Conservation (phyloP, 1,140 invertebrate genomes). For the Drosophila rhopaloa region DNA sequence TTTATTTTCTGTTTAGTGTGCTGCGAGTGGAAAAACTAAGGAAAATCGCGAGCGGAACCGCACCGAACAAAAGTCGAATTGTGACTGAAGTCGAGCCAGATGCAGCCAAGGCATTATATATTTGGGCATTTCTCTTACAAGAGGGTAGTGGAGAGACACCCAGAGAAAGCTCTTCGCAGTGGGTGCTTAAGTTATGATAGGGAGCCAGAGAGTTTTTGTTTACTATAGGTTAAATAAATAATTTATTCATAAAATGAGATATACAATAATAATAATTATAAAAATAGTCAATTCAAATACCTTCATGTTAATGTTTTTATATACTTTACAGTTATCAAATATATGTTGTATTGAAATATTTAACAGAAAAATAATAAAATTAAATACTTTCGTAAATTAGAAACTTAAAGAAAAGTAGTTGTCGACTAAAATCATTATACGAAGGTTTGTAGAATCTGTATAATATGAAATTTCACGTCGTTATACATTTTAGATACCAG, state of each 20-base stretch:
- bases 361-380: too few species aligned
- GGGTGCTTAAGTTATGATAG: conserved; percentile 2
- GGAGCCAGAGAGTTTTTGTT: neutral
- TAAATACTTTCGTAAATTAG: too few species aligned
- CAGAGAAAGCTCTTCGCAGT: conserved; percentile 48
- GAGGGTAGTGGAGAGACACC: neutral
- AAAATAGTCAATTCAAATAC: too few species aligned
- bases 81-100: conserved; percentile 61
- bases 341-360: too few species aligned
- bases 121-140: conserved; percentile 31
- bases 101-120: conserved; percentile 59
- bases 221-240: neutral
- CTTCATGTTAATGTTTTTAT: too few species aligned
- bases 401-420: too few species aligned
- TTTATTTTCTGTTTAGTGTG: conserved; percentile 1
- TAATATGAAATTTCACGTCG: too few species aligned
- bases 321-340: too few species aligned
- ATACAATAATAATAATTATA: too few species aligned
- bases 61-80: conserved; percentile 40
- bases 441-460: too few species aligned
- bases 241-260: neutral
- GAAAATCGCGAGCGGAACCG: conserved; percentile 27
- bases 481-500: too few species aligned
- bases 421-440: too few species aligned
- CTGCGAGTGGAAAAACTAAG: conserved; percentile 19